Conservation (phyloP, 2,113 vertebrate species). For the Zosterops hypoxanthus region DNA sequence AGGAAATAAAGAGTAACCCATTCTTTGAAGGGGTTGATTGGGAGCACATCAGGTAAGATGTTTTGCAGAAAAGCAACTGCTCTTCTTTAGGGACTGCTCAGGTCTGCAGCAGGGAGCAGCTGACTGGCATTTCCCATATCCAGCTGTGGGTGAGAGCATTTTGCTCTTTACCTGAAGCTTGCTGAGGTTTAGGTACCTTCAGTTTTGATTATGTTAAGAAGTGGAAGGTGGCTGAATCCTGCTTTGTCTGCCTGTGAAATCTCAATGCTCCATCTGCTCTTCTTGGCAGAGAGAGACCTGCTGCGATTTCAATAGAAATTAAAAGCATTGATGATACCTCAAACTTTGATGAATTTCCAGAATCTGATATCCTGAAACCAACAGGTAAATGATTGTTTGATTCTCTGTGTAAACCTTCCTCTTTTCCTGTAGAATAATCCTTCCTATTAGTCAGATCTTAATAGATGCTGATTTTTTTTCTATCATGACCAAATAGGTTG, state of each 20-base stretch:
- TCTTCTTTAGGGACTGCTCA: background rate
- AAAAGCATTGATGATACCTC: slow-evolving; percentile 99
- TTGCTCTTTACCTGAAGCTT: background rate
- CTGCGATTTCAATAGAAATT: slow-evolving; percentile 97
- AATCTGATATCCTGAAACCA: slow-evolving; percentile 96
- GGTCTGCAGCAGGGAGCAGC: background rate
- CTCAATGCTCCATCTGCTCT: slow-evolving; percentile 10
- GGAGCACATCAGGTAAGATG: slow-evolving; percentile 94
- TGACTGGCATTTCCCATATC: background rate
- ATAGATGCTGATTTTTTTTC: background rate
- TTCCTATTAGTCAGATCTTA: background rate
- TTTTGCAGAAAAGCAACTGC: slow-evolving; percentile 1
- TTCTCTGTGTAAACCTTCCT: background rate
- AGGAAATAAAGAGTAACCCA: slow-evolving; percentile 93
- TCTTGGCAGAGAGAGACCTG: slow-evolving; percentile 90
- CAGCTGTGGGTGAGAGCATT: background rate
- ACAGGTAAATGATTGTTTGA: slow-evolving; percentile 75
- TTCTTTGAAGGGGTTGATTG: slow-evolving; percentile 99
- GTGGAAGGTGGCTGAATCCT: background rate
- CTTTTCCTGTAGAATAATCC: background rate
- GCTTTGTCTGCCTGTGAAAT: background rate
- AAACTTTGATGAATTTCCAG: slow-evolving; percentile 98
- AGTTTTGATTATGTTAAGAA: background rate
- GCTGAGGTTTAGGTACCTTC: background rate
- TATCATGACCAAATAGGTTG: background rate